Evolutionary conservation across 2,113 vertebrate genomes (phyloP).

Genomic region (Thermophis baileyi): DNA sequence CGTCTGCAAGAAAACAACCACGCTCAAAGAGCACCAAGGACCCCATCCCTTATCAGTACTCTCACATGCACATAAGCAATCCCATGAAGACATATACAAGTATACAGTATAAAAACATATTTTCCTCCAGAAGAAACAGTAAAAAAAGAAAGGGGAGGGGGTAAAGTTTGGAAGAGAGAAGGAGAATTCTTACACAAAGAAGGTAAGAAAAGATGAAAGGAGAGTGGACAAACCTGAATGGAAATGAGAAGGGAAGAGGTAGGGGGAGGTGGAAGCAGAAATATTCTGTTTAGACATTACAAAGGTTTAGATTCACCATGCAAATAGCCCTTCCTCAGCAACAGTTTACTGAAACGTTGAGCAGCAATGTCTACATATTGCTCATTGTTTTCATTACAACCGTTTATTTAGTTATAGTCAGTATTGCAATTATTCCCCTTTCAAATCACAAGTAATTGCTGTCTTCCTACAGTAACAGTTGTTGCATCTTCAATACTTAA

Average conservation of each 20-base stretch:
- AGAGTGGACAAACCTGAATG: not conserved
- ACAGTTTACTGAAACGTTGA: not conserved
- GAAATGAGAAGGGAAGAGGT: not conserved
- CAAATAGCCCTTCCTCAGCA: not conserved
- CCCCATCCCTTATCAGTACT: not conserved
- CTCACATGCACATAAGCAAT: not conserved
- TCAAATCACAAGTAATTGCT: not conserved
- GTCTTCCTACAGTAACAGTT: not conserved
- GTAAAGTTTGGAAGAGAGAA: not conserved
- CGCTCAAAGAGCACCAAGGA: not conserved
- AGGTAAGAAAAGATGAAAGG: not conserved
- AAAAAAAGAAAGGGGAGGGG: not conserved
- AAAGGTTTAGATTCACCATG: not conserved
- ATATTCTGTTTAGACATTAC: not conserved
- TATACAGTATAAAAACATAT: not conserved
- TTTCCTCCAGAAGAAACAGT: not conserved
- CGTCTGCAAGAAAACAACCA: not conserved
- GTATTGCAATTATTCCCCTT: not conserved
- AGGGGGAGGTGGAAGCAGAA: too few species aligned
- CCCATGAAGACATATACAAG: not conserved
- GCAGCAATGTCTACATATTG: not conserved
- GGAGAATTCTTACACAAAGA: not conserved
- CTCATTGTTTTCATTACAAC: not conserved
- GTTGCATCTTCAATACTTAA: not conserved
- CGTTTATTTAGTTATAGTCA: not conserved